Evolutionary conservation across 2,113 vertebrate species (phyloP), one percentile per base, ranked within the genome.

Genomic region (Diphyllodes magnificus): DNA sequence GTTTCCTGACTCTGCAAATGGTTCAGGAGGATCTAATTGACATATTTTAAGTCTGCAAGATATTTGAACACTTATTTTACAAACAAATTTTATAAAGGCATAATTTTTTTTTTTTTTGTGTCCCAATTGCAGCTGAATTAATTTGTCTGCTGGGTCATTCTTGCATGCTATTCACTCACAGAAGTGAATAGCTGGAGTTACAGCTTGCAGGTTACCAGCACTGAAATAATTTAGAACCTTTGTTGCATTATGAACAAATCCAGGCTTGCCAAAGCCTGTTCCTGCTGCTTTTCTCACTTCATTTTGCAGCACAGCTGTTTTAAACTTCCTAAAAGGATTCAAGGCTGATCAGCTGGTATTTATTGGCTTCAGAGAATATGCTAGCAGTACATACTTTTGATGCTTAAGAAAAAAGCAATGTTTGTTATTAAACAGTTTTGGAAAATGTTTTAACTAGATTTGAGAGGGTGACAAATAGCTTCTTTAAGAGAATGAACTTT

Each of bases 281-380:
- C 73, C 65, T 86, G 53, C 73, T 96, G 91, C 49, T 87, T 95
- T 95, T 94, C 86, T 88, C 76, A 95, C 85, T 84, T 88, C 88
- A 61, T 95, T 92, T 44, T 96, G 93, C 68, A 94, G 71, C 76
- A 75, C 93, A 97, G 87, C 70, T 95, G 91, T 89, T 92, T 94
- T 66, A 88, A 87, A 93, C 91, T 94, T 94, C 69, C 95, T 95
- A 54, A 90, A 96, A 75, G 27, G 73, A 89, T 93, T 93, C 49
- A 2, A 90, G 73, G 28, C 81, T 89, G 81, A 95, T 96, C 93
- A 92, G 82, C 93, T 94, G 92, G 70, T 90, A 93, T 95, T 95
- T 96, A 89, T 59, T 94, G 92, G 51, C 72, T 87, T 94, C 73
- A 75, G 92, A 92, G 76, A 40, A 56, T 73, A 64, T 61, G 59